phyloP scores from a whole-genome alignment of 2,888 invertebrate species.

The Drosophila greeni region DNA sequence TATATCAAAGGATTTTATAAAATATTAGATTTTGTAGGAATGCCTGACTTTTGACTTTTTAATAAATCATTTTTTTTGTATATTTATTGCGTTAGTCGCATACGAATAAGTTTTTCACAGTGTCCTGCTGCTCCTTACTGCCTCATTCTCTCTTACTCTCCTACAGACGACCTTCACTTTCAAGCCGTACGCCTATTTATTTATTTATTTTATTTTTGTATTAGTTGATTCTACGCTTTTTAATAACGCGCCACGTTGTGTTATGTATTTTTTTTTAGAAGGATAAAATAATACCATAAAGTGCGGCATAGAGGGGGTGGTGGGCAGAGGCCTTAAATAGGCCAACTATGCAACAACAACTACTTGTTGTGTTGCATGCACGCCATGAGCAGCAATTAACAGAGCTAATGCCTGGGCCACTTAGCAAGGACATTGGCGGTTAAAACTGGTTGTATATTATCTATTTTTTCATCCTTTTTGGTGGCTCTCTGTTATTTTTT shows the following conservation, averaged over 20 bases:
- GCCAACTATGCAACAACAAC: conserved; percentile 51
- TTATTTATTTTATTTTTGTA: conserved; percentile 44
- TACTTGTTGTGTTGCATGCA: conserved; percentile 40
- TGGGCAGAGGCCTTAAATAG: conserved; percentile 50
- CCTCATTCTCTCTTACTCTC: conserved; percentile 59
- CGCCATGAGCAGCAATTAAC: conserved; percentile 33
- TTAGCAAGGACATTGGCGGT: conserved; percentile 54
- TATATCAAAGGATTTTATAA: background rate
- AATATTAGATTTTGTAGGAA: background rate
- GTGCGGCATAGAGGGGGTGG: conserved; percentile 9
- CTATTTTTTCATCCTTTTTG: conserved; percentile 10
- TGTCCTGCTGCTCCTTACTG: conserved; percentile 35
- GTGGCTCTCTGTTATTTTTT: conserved; percentile 19
- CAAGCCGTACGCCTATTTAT: conserved; percentile 47
- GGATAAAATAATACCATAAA: conserved; percentile 45
- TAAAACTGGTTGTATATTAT: conserved; percentile 24
- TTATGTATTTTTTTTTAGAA: conserved; percentile 29
- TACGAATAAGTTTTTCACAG: conserved; percentile 4
- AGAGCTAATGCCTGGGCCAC: conserved; percentile 40
- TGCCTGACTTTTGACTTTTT: too few species aligned
- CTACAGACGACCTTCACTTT: conserved; percentile 72
- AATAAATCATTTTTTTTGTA: background rate
- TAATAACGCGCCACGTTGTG: conserved; percentile 26
- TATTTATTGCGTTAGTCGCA: background rate
- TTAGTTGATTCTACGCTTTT: conserved; percentile 23